Evolutionary conservation across 1,140 invertebrate genomes (phyloP).

Genomic region (Heliconius hermathena): DNA sequence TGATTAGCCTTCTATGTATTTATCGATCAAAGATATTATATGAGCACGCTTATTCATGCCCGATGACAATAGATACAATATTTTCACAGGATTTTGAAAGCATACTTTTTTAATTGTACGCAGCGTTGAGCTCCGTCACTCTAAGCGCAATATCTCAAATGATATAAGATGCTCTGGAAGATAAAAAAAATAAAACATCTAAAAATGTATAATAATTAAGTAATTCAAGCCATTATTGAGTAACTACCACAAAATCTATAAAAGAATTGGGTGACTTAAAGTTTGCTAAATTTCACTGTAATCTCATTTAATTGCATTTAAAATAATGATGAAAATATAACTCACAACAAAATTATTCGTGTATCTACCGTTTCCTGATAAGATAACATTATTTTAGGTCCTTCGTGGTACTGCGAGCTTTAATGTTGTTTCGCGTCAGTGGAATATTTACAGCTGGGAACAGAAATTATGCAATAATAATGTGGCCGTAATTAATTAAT

Average conservation of each 20-base stretch:
- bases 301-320: too few relatives aligned
- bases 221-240: too few relatives aligned
- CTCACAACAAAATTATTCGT: not conserved
- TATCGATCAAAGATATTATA: too few relatives aligned
- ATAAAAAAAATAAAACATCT: too few relatives aligned
- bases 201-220: too few relatives aligned
- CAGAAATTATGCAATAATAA: not conserved
- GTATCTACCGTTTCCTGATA: not conserved
- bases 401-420: not conserved
- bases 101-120: not conserved
- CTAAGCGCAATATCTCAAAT: not conserved
- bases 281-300: too few relatives aligned
- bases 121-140: not conserved
- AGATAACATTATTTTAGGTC: slow-evolving; percentile 1
- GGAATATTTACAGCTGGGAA: not conserved
- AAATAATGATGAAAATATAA: not conserved
- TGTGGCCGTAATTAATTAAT: not conserved
- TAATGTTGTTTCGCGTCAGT: not conserved
- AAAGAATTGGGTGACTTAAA: too few relatives aligned
- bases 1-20: too few relatives aligned
- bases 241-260: not conserved
- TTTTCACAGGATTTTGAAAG: not conserved
- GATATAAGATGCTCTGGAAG: too few relatives aligned
- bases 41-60: too few relatives aligned
- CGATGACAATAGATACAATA: too few relatives aligned